phyloP scores from a whole-genome alignment of 2,888 invertebrate species.

The Hyposoter didymator region DNA sequence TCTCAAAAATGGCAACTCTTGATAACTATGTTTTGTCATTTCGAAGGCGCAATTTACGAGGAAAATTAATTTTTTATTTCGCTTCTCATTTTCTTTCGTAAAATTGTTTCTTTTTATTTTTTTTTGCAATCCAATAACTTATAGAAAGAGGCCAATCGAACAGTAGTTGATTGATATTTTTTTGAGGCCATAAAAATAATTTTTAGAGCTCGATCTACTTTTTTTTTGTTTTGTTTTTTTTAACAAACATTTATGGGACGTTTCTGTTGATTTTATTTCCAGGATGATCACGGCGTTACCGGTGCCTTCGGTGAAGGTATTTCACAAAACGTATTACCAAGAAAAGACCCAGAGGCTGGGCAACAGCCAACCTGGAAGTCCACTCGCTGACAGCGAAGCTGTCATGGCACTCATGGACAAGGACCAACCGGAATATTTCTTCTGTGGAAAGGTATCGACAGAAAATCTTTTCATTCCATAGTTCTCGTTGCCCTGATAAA shows the following conservation, averaged over 20 bases:
- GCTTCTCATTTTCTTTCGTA: background rate
- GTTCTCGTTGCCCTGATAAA: background rate
- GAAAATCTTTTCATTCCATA: background rate
- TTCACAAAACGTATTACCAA: slow-evolving; percentile 82
- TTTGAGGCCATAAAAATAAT: background rate
- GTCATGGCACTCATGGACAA: slow-evolving; percentile 79
- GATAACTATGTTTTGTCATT: background rate
- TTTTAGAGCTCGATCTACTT: background rate
- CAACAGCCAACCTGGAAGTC: slow-evolving; percentile 81
- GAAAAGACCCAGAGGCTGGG: slow-evolving; percentile 80
- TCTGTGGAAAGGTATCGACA: slow-evolving; percentile 79
- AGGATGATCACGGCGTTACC: slow-evolving; percentile 82
- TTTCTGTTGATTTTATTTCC: slow-evolving; percentile 52
- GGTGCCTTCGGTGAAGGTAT: slow-evolving; percentile 82
- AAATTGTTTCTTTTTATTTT: background rate
- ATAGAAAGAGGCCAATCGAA: background rate
- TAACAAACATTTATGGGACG: background rate
- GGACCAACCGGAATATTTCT: slow-evolving; percentile 81
- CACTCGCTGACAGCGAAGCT: slow-evolving; percentile 80
- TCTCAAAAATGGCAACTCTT: background rate
- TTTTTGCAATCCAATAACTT: background rate
- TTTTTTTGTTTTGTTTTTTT: background rate
- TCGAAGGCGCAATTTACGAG: background rate
- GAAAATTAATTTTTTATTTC: background rate
- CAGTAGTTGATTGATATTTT: background rate